Evolutionary conservation across 2,888 invertebrate species (phyloP).

Genomic region (Drosophila infuscata): DNA sequence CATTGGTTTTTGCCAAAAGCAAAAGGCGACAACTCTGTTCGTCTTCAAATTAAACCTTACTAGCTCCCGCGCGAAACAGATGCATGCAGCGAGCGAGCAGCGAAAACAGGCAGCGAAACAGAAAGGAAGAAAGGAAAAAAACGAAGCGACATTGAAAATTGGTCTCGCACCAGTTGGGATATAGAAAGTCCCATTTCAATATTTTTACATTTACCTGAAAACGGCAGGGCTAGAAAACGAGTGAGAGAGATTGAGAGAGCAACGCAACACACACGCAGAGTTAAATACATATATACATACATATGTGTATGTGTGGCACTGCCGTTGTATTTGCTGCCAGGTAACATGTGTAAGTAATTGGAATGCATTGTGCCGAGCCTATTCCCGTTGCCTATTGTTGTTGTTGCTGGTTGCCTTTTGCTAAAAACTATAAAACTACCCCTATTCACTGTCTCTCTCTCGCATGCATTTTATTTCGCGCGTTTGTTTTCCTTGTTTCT

Average conservation of each 20-base stretch:
- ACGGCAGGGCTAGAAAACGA: neutral
- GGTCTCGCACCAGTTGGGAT: conserved; percentile 47
- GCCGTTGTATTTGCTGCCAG: conserved; percentile 29
- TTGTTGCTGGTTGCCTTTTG: conserved; percentile 1
- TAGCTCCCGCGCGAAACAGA: conserved; percentile 39
- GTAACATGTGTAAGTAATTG: conserved; percentile 67
- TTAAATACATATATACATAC: neutral
- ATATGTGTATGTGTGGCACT: conserved; percentile 1
- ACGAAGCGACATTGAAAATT: conserved; percentile 31
- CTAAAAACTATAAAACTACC: conserved; percentile 56
- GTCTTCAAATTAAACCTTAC: conserved; percentile 25
- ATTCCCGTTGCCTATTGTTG: conserved; percentile 14
- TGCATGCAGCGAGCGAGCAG: conserved; percentile 2
- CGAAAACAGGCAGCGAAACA: conserved; percentile 20
- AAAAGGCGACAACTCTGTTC: conserved; percentile 29
- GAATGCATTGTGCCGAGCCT: conserved; percentile 54
- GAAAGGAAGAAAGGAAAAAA: conserved; percentile 6
- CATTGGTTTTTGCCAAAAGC: neutral
- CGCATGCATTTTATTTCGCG: conserved; percentile 45
- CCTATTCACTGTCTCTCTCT: conserved; percentile 20
- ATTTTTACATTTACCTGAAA: conserved; percentile 34
- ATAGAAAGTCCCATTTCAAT: conserved; percentile 37
- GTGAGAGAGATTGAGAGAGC: conserved; percentile 12
- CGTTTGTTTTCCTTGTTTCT: conserved; percentile 22
- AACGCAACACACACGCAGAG: conserved; percentile 9